phyloP scores from a whole-genome alignment of 2,888 invertebrate genomes.

The Spicauda simplicius region DNA sequence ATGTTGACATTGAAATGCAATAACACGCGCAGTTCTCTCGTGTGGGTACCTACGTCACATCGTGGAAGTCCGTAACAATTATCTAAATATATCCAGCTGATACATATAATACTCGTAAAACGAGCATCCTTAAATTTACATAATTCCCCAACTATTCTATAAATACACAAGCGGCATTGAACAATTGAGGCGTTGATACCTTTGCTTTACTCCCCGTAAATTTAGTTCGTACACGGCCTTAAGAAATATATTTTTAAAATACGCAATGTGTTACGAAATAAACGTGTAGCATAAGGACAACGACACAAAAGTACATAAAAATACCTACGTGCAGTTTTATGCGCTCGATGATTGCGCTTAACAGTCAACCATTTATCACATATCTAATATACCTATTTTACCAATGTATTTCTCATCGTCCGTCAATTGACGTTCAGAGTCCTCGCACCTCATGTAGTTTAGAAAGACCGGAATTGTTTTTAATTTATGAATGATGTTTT shows the following conservation, averaged over 20 bases:
- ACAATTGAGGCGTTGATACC: background rate
- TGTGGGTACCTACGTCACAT: background rate
- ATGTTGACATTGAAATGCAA: slow-evolving; percentile 20
- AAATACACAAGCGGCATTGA: slow-evolving; percentile 17
- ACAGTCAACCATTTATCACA: slow-evolving; percentile 4
- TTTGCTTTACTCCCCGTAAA: background rate
- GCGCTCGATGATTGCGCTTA: background rate
- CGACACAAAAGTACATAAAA: background rate
- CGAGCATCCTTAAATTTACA: slow-evolving; percentile 11
- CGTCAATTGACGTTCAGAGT: slow-evolving; percentile 25
- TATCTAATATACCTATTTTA: background rate
- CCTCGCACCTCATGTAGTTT: slow-evolving; percentile 10
- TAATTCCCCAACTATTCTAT: slow-evolving; percentile 15
- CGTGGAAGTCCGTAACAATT: slow-evolving; percentile 12
- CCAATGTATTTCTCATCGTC: background rate
- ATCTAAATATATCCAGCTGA: background rate
- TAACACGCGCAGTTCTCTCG: background rate
- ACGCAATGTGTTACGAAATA: background rate
- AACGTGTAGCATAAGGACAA: background rate
- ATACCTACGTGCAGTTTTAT: slow-evolving; percentile 1
- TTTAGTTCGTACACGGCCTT: background rate
- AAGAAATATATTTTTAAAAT: slow-evolving; percentile 3
- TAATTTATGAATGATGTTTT: slow-evolving; percentile 7
- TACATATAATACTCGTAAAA: background rate
- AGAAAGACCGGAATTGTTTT: slow-evolving; percentile 5